Percentiles rank a stretch among this genome's conserved stretches.
Evolutionary conservation across 2,888 invertebrate species (phyloP).

Genomic region (Sesia apiformis): DNA sequence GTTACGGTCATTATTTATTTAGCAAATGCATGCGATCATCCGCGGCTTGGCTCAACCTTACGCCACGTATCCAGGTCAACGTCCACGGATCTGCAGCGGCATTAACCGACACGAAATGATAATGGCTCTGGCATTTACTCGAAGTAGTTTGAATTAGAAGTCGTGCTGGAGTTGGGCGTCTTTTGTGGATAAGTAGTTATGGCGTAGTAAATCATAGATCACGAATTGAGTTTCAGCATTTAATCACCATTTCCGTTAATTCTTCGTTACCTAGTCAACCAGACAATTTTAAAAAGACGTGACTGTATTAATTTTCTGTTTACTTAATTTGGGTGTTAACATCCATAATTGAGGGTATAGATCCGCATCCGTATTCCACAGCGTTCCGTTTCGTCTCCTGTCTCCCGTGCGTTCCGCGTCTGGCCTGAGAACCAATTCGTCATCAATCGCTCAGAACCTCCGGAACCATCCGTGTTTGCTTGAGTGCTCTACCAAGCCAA

Average conservation of each 20-base stretch:
- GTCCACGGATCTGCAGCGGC: conserved; percentile 44
- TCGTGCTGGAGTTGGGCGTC: conserved; percentile 33
- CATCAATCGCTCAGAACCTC: conserved; percentile 11
- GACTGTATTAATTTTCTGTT: too few species aligned
- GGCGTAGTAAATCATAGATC: conserved; percentile 43
- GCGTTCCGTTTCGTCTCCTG: conserved; percentile 18
- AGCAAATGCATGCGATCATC: conserved; percentile 13
- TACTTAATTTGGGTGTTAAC: too few species aligned
- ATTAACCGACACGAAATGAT: conserved; percentile 37
- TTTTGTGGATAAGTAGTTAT: conserved; percentile 13
- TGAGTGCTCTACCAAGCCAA: conserved; percentile 7
- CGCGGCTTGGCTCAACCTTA: conserved; percentile 7
- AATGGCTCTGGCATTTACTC: conserved; percentile 43
- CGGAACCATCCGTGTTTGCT: conserved; percentile 14
- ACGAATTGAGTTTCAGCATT: conserved; percentile 19
- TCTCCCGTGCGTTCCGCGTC: conserved; percentile 39
- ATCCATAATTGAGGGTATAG: neutral
- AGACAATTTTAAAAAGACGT: too few species aligned
- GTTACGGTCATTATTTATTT: conserved; percentile 7
- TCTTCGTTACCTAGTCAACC: too few species aligned
- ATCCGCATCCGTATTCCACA: conserved; percentile 8
- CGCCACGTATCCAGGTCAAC: conserved; percentile 33
- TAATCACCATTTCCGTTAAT: too few species aligned
- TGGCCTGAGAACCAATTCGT: conserved; percentile 37
- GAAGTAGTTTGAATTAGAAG: conserved; percentile 24